phyloP scores from a whole-genome alignment of 2,888 invertebrate genomes.

The Pheosia gnoma region DNA sequence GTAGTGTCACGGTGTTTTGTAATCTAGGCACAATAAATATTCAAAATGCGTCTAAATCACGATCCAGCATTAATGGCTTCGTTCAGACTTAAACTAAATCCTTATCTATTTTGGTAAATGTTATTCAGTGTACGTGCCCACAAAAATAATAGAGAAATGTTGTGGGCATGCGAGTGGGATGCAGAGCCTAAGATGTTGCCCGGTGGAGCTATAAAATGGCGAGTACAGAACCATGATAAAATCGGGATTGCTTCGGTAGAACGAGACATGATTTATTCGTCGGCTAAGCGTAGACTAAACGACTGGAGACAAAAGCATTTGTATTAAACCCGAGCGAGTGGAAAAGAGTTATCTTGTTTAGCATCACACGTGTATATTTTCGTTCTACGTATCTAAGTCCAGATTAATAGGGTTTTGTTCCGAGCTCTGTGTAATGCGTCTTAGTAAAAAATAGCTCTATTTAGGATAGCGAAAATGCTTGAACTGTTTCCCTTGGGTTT shows the following conservation, averaged over 20 bases:
- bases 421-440: not conserved
- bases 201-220: conserved; percentile 50
- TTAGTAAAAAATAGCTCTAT: conserved; percentile 6
- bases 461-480: not conserved
- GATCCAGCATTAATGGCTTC: not conserved
- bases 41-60: conserved; percentile 2
- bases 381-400: not conserved
- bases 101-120: conserved; percentile 22
- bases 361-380: not conserved
- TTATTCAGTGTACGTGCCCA: conserved; percentile 27
- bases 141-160: conserved; percentile 39
- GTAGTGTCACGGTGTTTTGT: too few relatives aligned
- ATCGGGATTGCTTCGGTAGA: conserved; percentile 59
- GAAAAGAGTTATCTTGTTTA: conserved; percentile 12
- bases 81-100: conserved; percentile 18
- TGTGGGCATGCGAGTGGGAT: conserved; percentile 41
- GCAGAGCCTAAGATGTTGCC: conserved; percentile 41
- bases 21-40: not conserved
- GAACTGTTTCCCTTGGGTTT: not conserved
- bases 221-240: conserved; percentile 56
- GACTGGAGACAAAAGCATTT: conserved; percentile 18
- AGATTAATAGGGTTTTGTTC: conserved; percentile 12
- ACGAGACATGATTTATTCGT: conserved; percentile 57
- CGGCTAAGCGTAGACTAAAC: conserved; percentile 25
- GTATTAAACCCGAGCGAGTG: conserved; percentile 13